Evolutionary conservation across 2,797 vertebrate genomes (phyloP).

Genomic region (Smutsia gigantea): DNA sequence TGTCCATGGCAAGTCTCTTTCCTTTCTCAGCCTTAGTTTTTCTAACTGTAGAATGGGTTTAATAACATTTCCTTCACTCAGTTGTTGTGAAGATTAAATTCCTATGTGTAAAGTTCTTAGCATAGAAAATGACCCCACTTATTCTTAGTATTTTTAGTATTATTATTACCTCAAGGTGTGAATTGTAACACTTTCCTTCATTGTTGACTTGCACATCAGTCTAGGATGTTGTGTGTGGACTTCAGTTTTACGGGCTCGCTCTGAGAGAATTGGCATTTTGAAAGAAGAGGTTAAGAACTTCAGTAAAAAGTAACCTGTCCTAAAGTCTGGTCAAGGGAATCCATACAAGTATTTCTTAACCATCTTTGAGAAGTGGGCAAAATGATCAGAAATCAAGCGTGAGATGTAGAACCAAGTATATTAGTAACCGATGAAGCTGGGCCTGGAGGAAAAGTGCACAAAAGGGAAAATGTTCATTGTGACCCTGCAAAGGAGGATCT

Average conservation of each 20-base stretch:
- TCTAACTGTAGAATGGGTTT: not conserved
- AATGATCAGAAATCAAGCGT: constrained; percentile 19
- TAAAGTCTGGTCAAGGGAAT: not conserved
- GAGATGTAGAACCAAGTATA: not conserved
- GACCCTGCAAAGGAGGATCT: not conserved
- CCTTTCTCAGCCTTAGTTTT: constrained; percentile 12
- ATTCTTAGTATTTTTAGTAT: not conserved
- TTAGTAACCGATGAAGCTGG: not conserved
- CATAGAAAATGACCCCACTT: not conserved
- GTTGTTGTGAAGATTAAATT: not conserved
- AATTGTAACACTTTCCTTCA: not conserved
- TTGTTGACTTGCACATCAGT: not conserved
- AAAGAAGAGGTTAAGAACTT: not conserved
- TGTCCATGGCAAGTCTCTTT: not conserved
- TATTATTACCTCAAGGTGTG: not conserved
- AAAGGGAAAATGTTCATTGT: not conserved
- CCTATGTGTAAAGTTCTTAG: not conserved
- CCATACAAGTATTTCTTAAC: not conserved
- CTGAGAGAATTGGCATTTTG: constrained; percentile 9
- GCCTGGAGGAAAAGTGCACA: not conserved
- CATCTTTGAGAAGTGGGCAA: constrained; percentile 7
- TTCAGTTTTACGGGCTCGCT: not conserved
- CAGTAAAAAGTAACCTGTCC: not conserved
- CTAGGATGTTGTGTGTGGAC: not conserved
- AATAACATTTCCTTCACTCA: constrained; percentile 3